Conservation (phyloP, 2,113 vertebrate genomes). For the Prunella himalayana region DNA sequence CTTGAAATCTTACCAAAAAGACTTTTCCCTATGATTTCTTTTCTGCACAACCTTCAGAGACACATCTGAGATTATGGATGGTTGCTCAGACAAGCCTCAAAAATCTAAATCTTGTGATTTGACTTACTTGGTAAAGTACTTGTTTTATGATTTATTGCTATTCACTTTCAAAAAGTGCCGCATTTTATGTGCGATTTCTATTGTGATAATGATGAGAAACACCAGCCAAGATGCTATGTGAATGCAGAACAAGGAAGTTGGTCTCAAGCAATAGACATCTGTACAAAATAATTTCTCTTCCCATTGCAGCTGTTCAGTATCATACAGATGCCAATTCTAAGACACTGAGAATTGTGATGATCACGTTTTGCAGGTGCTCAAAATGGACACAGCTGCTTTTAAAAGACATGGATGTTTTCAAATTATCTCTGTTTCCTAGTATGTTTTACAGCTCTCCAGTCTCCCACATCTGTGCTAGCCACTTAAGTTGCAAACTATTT, state of each 20-base stretch:
- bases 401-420: neutral
- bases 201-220: neutral
- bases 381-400: neutral
- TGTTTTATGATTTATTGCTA: neutral
- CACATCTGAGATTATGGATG: neutral
- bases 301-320: neutral
- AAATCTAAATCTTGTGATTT: neutral
- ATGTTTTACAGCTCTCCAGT: neutral
- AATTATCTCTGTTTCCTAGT: neutral
- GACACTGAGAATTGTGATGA: neutral
- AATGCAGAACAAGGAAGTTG: neutral
- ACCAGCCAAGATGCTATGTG: neutral
- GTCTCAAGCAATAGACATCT: neutral
- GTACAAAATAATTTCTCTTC: neutral
- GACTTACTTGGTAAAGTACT: neutral
- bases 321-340: neutral
- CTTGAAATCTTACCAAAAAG: neutral
- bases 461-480: neutral
- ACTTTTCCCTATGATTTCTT: neutral
- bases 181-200: neutral
- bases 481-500: neutral
- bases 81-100: neutral
- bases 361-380: neutral
- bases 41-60: neutral
- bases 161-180: neutral